Evolutionary conservation across 2,888 invertebrate genomes (phyloP).

Genomic region (Linyphia triangularis): DNA sequence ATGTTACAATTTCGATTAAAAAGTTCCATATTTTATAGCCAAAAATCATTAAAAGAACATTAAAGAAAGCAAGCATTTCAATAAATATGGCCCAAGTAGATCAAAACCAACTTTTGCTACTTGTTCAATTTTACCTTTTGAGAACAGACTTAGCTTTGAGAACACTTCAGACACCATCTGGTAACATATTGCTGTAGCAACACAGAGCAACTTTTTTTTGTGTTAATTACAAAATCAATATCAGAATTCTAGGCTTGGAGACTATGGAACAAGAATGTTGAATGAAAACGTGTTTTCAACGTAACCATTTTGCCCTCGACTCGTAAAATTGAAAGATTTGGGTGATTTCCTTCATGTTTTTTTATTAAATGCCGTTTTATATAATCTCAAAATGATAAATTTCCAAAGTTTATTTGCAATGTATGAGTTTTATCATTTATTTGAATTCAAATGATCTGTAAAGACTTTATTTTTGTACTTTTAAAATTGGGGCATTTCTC

Average conservation of each 20-base stretch:
- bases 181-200: constrained; percentile 46
- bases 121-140: constrained; percentile 7
- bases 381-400: no score
- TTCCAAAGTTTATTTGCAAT: no score
- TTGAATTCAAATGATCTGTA: no score
- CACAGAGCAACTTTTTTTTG: constrained; percentile 36
- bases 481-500: no score
- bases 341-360: constrained; percentile 8
- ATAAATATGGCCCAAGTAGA: constrained; percentile 1
- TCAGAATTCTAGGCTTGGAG: constrained; percentile 29
- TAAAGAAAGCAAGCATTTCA: constrained; percentile 20
- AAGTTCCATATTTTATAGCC: constrained; percentile 10
- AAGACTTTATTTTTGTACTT: no score
- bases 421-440: no score
- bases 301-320: constrained; percentile 49
- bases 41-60: constrained; percentile 45
- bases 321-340: constrained; percentile 5
- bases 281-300: constrained; percentile 55
- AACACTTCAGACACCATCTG: constrained; percentile 55
- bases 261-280: constrained; percentile 40
- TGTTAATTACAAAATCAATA: constrained; percentile 74
- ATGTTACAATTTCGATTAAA: not conserved
- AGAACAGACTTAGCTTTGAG: constrained; percentile 34
- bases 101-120: not conserved
- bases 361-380: not conserved